Base-by-base conservation (phyloP, 2,113 vertebrate genomes). In the Thunnus maccoyii region DNA sequence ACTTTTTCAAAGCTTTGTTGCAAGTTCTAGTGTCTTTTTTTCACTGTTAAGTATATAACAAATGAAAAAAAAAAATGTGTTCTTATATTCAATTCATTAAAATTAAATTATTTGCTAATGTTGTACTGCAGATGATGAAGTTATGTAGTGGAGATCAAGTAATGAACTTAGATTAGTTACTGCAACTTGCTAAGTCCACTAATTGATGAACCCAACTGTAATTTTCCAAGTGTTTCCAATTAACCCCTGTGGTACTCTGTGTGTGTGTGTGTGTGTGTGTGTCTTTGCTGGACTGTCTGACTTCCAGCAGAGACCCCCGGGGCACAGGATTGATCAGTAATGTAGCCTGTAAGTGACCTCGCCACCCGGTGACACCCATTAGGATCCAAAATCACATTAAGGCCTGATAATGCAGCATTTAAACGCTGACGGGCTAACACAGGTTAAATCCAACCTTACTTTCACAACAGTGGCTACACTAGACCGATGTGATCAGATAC, bases 261-360 rank as follows among this genome's bases (percentile, higher is more conserved):
- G 72, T 36, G 36, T 66, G 36, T 62, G 27, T 64, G 51, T 18
- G 57, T 51, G 54, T 48, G 25, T 22, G 0, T 66, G 63, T 57
- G 72, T 55, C 15, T 63, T 56, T 73, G 76, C 55, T 72, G 76
- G 83, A 65, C 66, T 46, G 61, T 25, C 48, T 84, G 86, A 82
- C 86, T 76, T 77, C 80, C 88, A 90, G 89, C 87, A 80, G 72
- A 76, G 87, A 83, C 84, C 84, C 88, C 84, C 82, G 90, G 88
- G 91, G 72, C 68, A 50, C 25, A 74, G 22, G 72, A 93, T 92
- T 88, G 92, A 94, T 94, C 87, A 78, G 91, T 92, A 92, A 94
- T 85, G 85, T 89, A 91, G 90, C 89, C 89, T 91, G 93, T 91
- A 91, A 93, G 81, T 91, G 92, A 94, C 92, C 93, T 86, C 80